Conservation (phyloP, 2,113 vertebrate genomes). For the Ivindomyrus marchei region DNA sequence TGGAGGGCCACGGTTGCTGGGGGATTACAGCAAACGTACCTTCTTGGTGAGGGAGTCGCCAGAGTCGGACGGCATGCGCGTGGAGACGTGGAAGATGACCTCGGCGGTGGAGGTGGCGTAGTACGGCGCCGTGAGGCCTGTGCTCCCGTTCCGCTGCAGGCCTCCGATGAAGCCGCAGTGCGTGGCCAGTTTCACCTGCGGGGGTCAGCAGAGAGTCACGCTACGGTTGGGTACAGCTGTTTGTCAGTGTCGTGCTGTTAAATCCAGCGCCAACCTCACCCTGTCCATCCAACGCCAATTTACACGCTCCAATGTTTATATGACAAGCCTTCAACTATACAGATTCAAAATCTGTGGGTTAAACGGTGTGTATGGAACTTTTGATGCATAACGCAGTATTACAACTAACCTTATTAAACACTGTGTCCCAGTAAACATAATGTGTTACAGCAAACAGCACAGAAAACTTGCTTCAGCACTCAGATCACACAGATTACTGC, state of each 20-base stretch:
- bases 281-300: too few species aligned
- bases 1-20: background rate
- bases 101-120: constrained; percentile 95
- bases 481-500: background rate
- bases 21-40: constrained; percentile 52
- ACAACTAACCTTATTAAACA: background rate
- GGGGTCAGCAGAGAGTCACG: background rate
- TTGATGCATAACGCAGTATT: background rate
- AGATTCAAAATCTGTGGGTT: background rate
- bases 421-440: background rate
- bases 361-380: background rate
- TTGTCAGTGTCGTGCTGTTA: background rate
- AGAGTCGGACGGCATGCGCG: constrained; percentile 91
- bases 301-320: too few species aligned
- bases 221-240: background rate
- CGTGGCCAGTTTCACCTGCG: constrained; percentile 83
- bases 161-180: constrained; percentile 97
- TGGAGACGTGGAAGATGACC: constrained; percentile 94
- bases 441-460: background rate
- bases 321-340: background rate
- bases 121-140: constrained; percentile 86
- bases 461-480: background rate
- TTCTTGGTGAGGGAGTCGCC: constrained; percentile 94
- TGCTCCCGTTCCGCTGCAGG: constrained; percentile 94
- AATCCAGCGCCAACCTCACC: background rate